Base-by-base conservation (phyloP, 2,888 invertebrate genomes). In the Morpho achilles region DNA sequence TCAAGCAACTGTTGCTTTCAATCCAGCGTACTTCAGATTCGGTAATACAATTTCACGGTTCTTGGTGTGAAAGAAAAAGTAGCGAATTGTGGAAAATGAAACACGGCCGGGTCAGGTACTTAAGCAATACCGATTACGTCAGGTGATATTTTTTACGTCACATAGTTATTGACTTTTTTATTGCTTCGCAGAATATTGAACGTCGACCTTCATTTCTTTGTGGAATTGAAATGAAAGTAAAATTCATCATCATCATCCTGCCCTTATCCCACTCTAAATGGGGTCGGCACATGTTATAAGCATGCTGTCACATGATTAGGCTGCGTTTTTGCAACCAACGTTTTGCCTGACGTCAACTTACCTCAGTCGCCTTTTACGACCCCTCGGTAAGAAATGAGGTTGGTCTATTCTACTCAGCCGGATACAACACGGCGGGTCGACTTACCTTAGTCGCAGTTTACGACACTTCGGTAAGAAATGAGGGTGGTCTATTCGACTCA, bases 31-130 rank as follows among this genome's bases (percentile, higher is more conserved):
- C 77, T 75, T 74, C 73, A 82, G 85, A 85, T 63, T 67, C 63
- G 63, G 59, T 69, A 69, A 87, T 87, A 80, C 76, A 84, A 84
- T 88, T 87, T 84, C 76, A 84, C 87, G 85, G 82, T 80, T 80
- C 80, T 80, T 81, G 79, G 70, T 71, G 70, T 63, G 70, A 65
- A 70, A 75, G 68, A 73, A 82, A 84, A 82, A 81, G 80, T 73
- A 67, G 67, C 65, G 55, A 58, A 70, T 76, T 80, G 80, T 80
- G 79, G 77, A 75, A 72, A 61, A 67, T 79, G 80, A 80, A 81
- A 80, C 79, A 74, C 70, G 68, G 67, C 75, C 61, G 67, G 74
- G 72, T 73, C 69, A 69, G 64, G 61, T 62, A 66, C 39, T 48
- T 56, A 56, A 69, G 63, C 52, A 59, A 67, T 61, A 59, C 64